These are phyloP conservation scores for Hartigia nigra DNA, from an alignment of 2,888 invertebrate species.

Conservation along the genomic window DNA sequence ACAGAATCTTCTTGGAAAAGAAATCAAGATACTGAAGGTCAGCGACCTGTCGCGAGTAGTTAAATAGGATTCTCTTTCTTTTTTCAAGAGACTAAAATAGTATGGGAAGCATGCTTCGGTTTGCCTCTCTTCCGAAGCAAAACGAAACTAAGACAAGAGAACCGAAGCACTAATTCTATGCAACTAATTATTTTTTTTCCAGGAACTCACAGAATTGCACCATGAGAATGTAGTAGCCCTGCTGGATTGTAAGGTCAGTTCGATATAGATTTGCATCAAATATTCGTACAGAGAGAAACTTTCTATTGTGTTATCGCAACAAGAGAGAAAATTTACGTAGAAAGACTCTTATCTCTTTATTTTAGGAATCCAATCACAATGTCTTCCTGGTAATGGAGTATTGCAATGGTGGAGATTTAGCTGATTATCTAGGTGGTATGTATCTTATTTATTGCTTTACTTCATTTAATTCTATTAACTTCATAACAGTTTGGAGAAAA, in stretches of 20 bases:
- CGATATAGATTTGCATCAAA: neutral
- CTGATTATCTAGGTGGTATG: conserved; percentile 91
- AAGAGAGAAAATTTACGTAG: neutral
- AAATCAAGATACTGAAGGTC: conserved; percentile 97
- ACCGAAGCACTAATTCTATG: too few species aligned
- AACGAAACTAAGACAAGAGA: neutral
- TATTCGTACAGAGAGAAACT: neutral
- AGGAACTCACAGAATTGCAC: conserved; percentile 95
- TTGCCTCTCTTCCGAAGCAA: neutral
- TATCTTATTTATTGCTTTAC: conserved; percentile 17
- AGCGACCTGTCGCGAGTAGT: conserved; percentile 29
- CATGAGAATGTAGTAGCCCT: conserved; percentile 99
- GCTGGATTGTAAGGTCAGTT: conserved; percentile 89
- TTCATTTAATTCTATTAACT: neutral
- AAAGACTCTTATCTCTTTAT: conserved; percentile 35
- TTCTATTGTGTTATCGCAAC: neutral
- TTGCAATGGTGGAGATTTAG: conserved; percentile 99
- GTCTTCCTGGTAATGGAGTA: conserved; percentile 99
- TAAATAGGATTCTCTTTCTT: neutral
- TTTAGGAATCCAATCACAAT: conserved; percentile 88
- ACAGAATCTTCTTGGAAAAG: conserved; percentile 96
- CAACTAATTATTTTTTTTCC: conserved; percentile 22
- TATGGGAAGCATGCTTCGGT: neutral
- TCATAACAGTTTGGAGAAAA: conserved; percentile 13
- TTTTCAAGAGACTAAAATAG: neutral